A percentile compares a stretch with the other conserved stretches of the same genome.
phyloP scores from a whole-genome alignment of 1,140 invertebrate genomes.

The Trichoplusia ni region DNA sequence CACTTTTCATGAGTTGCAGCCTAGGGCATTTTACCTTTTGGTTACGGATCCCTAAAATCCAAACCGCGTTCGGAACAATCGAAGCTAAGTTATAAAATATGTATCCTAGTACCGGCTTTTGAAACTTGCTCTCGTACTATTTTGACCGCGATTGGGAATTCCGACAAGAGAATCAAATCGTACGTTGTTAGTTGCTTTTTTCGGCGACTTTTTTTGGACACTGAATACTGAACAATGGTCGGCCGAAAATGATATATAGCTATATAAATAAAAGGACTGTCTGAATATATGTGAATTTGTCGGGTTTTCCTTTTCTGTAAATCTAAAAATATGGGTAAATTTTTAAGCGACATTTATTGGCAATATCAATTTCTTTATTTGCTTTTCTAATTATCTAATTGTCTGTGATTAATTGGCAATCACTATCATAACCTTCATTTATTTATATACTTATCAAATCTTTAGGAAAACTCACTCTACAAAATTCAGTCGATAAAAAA shows the following conservation, averaged over 20 bases:
- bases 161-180: conserved; percentile 52
- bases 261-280: conserved; percentile 8
- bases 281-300: neutral
- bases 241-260: conserved; percentile 22
- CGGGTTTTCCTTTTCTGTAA: conserved; percentile 4
- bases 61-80: conserved; percentile 75
- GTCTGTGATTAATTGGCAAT: no score
- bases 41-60: no score
- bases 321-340: no score
- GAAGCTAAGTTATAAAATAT: conserved; percentile 80
- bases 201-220: conserved; percentile 5
- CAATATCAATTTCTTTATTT: no score
- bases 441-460: no score
- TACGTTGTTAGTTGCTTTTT: conserved; percentile 23
- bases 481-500: neutral
- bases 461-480: no score
- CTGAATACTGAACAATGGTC: conserved; percentile 19
- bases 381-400: no score
- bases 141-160: conserved; percentile 77
- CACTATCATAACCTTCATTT: no score
- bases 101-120: conserved; percentile 74
- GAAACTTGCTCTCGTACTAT: conserved; percentile 72
- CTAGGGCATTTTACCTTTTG: no score
- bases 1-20: no score
- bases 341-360: no score